phyloP scores from a whole-genome alignment of 2,888 invertebrate species.

The Sepiola atlantica region DNA sequence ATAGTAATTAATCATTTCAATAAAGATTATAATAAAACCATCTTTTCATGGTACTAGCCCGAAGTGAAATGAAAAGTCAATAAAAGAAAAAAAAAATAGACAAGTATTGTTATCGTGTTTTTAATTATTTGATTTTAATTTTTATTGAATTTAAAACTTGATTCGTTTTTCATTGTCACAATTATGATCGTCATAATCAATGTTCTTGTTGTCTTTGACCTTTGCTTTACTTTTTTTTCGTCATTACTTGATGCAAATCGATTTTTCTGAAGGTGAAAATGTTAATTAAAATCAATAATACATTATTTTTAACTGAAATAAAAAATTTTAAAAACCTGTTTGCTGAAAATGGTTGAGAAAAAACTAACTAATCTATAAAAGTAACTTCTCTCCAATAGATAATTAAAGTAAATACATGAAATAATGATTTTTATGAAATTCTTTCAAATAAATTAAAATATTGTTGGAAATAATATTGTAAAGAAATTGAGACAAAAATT shows the following conservation, averaged over 20 bases:
- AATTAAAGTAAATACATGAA: background rate
- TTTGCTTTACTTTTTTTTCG: background rate
- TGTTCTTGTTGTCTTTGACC: background rate
- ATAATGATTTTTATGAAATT: background rate
- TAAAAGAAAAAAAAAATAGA: no score
- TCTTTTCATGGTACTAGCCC: background rate
- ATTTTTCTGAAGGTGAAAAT: background rate
- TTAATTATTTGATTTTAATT: background rate
- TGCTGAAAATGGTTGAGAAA: background rate
- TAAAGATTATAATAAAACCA: background rate
- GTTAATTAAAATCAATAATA: constrained; percentile 5
- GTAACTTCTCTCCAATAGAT: background rate
- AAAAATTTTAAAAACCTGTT: background rate
- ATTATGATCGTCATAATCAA: background rate
- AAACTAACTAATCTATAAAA: background rate
- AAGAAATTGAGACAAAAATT: no score
- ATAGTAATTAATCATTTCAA: background rate
- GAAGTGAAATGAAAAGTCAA: background rate
- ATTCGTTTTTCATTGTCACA: background rate
- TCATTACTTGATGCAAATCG: background rate
- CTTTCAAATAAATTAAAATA: background rate
- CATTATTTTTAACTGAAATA: background rate
- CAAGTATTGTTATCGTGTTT: background rate
- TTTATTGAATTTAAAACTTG: background rate
- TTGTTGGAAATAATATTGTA: background rate